Conservation (phyloP, 2,797 vertebrate species). For the Gallirallus australis region DNA sequence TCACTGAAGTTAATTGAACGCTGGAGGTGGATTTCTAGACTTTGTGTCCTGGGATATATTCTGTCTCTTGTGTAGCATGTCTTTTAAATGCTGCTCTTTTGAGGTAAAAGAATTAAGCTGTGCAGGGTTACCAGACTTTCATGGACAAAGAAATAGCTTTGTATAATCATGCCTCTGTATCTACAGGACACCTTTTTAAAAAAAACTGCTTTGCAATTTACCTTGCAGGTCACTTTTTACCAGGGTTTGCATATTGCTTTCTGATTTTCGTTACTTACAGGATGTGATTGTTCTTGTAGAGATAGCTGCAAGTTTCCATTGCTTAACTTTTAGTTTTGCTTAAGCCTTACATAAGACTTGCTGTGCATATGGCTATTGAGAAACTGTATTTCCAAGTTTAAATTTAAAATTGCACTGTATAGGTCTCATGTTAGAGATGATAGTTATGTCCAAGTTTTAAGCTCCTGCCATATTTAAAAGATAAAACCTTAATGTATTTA, state of each 20-base stretch:
- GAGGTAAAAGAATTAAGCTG: not conserved
- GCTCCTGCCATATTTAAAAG: not conserved
- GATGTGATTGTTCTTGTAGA: not conserved
- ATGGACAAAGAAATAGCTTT: not conserved
- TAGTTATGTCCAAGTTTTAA: not conserved
- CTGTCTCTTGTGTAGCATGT: not conserved
- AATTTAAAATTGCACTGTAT: not conserved
- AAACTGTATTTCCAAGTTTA: slow-evolving; percentile 26
- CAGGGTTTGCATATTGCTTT: not conserved
- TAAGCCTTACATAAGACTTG: not conserved
- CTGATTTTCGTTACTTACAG: not conserved
- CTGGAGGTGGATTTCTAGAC: slow-evolving; percentile 53
- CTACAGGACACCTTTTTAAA: not conserved
- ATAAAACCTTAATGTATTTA: not conserved
- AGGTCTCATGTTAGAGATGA: not conserved
- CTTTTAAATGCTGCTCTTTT: not conserved
- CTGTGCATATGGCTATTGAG: not conserved
- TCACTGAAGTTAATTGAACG: slow-evolving; percentile 55
- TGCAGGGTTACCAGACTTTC: not conserved
- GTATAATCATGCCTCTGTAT: not conserved
- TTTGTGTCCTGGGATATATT: not conserved
- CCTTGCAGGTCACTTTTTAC: not conserved
- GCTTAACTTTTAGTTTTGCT: not conserved
- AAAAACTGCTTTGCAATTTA: not conserved
- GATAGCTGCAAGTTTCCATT: not conserved